Conservation (phyloP, 2,113 vertebrate species). For the Geococcyx californianus region DNA sequence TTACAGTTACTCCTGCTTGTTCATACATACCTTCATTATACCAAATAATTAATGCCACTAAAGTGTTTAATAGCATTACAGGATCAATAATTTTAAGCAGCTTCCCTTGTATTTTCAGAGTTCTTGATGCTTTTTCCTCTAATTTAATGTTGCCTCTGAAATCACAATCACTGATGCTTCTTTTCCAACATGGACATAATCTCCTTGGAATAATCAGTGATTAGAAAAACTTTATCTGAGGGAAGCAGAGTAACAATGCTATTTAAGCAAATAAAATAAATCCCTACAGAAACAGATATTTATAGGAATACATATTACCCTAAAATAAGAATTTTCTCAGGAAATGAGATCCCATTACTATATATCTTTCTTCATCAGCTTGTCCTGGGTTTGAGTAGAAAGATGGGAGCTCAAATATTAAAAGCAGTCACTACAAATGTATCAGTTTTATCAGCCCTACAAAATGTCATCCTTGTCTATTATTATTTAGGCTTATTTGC, state of each 20-base stretch:
- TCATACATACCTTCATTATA: not conserved
- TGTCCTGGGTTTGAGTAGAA: not conserved
- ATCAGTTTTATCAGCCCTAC: not conserved
- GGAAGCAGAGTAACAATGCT: not conserved
- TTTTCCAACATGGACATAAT: not conserved
- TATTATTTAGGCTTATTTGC: not conserved
- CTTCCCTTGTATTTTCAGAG: not conserved
- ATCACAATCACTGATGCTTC: not conserved
- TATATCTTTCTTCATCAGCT: not conserved
- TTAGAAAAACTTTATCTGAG: not conserved
- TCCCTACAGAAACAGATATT: not conserved
- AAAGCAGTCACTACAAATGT: not conserved
- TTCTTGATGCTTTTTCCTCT: not conserved
- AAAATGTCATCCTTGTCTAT: not conserved
- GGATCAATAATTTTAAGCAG: not conserved
- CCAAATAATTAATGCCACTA: not conserved
- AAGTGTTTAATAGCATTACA: not conserved
- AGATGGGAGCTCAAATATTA: not conserved
- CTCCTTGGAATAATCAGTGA: not conserved
- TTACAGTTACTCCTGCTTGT: not conserved
- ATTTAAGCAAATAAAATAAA: not conserved
- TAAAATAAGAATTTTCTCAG: not conserved
- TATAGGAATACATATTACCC: not conserved
- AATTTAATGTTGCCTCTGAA: not conserved
- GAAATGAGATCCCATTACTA: not conserved